Evolutionary conservation across 2,797 vertebrate genomes (phyloP).

Genomic region (Phoeniculus purpureus): DNA sequence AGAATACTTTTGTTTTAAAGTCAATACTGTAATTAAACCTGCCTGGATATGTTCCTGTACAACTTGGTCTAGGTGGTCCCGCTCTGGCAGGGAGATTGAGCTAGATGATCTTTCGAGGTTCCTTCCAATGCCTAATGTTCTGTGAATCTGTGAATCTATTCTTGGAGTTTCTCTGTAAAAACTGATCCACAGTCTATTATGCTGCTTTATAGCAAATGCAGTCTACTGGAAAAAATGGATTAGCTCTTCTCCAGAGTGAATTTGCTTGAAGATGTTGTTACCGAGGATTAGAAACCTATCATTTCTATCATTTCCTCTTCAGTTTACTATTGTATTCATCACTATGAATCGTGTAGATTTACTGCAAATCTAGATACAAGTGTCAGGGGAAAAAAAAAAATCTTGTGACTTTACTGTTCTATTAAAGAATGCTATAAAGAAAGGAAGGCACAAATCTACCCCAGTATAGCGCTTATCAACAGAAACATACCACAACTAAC

Average conservation of each 20-base stretch:
- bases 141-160: no score
- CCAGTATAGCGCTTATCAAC: background rate
- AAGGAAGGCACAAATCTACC: background rate
- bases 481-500: background rate
- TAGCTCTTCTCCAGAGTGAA: background rate
- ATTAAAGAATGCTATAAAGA: background rate
- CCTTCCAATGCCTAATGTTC: no score
- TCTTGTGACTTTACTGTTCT: background rate
- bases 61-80: no score
- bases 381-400: background rate
- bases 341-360: background rate
- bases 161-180: background rate
- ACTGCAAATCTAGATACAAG: background rate
- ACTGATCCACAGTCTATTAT: background rate
- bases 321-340: background rate
- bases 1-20: background rate
- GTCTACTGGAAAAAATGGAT: background rate
- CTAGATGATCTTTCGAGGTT: no score
- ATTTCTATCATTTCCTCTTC: background rate
- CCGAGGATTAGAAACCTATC: background rate
- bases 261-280: background rate
- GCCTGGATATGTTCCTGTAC: no score
- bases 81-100: no score
- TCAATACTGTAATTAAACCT: background rate
- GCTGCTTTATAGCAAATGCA: background rate